Percentiles rank a stretch among this genome's conserved stretches.
phyloP scores from a whole-genome alignment of 2,113 vertebrate species.

The Furnarius figulus region DNA sequence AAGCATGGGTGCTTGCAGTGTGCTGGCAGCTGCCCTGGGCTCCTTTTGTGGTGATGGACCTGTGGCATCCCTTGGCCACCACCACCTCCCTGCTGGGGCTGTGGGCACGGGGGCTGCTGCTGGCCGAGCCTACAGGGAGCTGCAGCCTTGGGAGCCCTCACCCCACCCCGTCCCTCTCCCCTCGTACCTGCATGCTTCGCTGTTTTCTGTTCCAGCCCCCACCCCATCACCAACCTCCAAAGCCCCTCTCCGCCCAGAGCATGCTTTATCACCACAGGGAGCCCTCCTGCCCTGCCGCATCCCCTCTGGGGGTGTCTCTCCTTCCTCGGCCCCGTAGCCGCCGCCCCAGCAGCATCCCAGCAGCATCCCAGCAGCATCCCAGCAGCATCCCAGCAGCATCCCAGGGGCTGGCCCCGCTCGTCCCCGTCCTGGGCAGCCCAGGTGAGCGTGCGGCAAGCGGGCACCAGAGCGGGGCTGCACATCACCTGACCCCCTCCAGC shows the following conservation, averaged over 20 bases:
- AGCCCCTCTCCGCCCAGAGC: neutral
- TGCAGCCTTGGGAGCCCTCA: neutral
- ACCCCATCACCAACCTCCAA: neutral
- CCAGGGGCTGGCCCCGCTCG: neutral
- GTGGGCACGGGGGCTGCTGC: fast-evolving
- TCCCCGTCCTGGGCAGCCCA: neutral
- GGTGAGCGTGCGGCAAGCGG: slow-evolving; percentile 30
- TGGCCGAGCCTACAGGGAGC: neutral
- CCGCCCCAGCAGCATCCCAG: neutral
- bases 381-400: neutral
- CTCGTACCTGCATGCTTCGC: neutral
- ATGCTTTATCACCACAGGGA: neutral
- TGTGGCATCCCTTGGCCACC: neutral
- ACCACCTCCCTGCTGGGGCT: fast-evolving
- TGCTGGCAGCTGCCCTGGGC: neutral
- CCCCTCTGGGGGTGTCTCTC: neutral
- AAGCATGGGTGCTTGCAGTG: neutral
- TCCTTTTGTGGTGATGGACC: neutral
- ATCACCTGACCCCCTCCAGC: slow-evolving; percentile 83
- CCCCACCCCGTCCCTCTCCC: fast-evolving
- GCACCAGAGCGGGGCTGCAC: slow-evolving; percentile 10
- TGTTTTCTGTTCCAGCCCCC: neutral
- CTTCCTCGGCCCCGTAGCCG: fast-evolving
- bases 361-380: too few relatives aligned
- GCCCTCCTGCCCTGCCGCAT: neutral